Conservation (phyloP, 2,888 invertebrate genomes). For the Aleiodes leptofemur region DNA sequence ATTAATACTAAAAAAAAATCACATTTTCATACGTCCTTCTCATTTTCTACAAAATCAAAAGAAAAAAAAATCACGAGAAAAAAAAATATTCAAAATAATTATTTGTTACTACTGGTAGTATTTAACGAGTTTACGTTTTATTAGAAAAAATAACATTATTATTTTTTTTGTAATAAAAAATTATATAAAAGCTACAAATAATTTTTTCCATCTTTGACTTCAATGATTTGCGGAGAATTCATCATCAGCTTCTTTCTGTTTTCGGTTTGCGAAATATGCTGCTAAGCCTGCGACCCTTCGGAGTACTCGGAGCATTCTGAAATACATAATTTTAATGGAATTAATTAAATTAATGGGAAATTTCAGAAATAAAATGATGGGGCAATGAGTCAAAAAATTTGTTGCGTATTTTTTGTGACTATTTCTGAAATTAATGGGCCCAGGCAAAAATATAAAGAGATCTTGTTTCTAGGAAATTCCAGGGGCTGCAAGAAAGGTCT, state of each 20-base stretch:
- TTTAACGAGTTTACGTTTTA: constrained; percentile 28
- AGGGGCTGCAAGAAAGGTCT: too few species aligned
- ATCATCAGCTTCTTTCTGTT: constrained; percentile 39
- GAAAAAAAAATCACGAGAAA: constrained; percentile 17
- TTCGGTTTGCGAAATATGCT: constrained; percentile 66
- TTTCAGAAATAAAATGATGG: too few species aligned
- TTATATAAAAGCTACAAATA: constrained; percentile 47
- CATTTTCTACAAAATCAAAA: constrained; percentile 29
- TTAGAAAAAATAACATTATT: constrained; percentile 51
- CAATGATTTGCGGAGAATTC: constrained; percentile 7
- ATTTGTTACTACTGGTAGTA: constrained; percentile 38
- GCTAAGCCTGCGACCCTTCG: constrained; percentile 64
- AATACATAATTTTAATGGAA: constrained; percentile 40
- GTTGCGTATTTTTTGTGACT: too few species aligned
- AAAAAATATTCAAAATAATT: constrained; percentile 20
- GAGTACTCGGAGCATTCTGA: constrained; percentile 63
- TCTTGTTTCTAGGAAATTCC: too few species aligned
- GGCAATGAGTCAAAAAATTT: too few species aligned
- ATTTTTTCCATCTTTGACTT: neutral
- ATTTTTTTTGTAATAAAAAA: constrained; percentile 57
- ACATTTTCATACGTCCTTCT: constrained; percentile 35
- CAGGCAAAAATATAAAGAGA: too few species aligned
- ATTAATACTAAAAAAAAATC: constrained; percentile 23
- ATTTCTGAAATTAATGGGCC: too few species aligned
- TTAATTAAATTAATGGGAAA: too few species aligned